Evolutionary conservation across 2,797 vertebrate species (phyloP).

Genomic region (Tarsius wallacei): DNA sequence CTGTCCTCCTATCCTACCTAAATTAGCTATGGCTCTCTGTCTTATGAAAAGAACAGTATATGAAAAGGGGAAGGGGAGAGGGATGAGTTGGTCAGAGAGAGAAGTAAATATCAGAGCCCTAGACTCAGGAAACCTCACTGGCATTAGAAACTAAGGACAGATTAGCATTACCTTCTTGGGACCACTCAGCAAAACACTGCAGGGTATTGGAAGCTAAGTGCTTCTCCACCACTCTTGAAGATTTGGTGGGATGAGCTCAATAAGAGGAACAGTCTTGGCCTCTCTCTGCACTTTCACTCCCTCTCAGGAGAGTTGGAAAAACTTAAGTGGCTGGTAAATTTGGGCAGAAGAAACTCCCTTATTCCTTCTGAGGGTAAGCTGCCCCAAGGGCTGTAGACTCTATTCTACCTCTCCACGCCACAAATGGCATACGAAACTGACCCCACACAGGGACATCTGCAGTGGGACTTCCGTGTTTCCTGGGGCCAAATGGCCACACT

Average conservation of each 20-base stretch:
- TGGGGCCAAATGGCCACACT: background rate
- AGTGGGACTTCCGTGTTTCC: background rate
- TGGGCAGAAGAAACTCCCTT: background rate
- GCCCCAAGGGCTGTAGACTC: too few species aligned
- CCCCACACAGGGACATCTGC: background rate
- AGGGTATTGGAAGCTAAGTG: background rate
- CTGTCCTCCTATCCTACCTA: background rate
- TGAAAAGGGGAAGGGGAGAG: background rate
- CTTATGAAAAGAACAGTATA: background rate
- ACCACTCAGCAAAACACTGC: background rate
- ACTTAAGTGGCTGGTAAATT: background rate
- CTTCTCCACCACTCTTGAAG: background rate
- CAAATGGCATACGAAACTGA: background rate
- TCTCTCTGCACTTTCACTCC: background rate
- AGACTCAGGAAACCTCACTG: too few species aligned
- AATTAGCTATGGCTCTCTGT: background rate
- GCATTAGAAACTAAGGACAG: background rate
- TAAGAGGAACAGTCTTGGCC: background rate
- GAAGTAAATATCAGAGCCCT: background rate
- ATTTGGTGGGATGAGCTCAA: background rate
- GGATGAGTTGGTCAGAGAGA: background rate
- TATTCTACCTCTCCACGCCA: background rate
- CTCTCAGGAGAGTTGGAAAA: background rate
- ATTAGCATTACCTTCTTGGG: fast-evolving
- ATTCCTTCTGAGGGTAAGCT: background rate